Evolutionary conservation across 2,888 invertebrate genomes (phyloP).

Genomic region (Aphrophora alni): DNA sequence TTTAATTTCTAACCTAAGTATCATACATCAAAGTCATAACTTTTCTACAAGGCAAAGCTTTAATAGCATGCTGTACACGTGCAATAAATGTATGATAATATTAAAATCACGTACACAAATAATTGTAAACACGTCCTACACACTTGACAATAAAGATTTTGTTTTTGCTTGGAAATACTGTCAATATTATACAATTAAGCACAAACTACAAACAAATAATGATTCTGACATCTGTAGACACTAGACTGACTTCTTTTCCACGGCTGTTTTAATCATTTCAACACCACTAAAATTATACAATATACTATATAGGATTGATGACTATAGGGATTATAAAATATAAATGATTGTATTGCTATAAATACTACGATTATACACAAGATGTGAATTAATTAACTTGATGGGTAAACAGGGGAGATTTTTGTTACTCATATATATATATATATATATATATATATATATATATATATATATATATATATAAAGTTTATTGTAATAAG

Average conservation of each 20-base stretch:
- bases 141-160: background rate
- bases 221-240: background rate
- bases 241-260: background rate
- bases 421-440: too few species aligned
- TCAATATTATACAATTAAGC: background rate
- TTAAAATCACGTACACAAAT: background rate
- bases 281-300: too few species aligned
- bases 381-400: too few species aligned
- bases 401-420: too few species aligned
- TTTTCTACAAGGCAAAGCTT: background rate
- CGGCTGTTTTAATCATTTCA: background rate
- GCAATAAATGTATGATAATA: background rate
- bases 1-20: background rate
- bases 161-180: background rate
- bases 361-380: too few species aligned
- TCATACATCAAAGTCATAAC: background rate
- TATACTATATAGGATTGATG: too few species aligned
- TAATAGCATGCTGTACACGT: background rate
- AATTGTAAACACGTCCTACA: background rate
- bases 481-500: too few species aligned
- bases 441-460: too few species aligned
- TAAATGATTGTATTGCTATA: too few species aligned
- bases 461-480: too few species aligned
- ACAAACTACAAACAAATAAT: background rate
- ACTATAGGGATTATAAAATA: too few species aligned